Base-by-base conservation (phyloP, 2,113 vertebrate species). In the Xiphophorus couchianus region DNA sequence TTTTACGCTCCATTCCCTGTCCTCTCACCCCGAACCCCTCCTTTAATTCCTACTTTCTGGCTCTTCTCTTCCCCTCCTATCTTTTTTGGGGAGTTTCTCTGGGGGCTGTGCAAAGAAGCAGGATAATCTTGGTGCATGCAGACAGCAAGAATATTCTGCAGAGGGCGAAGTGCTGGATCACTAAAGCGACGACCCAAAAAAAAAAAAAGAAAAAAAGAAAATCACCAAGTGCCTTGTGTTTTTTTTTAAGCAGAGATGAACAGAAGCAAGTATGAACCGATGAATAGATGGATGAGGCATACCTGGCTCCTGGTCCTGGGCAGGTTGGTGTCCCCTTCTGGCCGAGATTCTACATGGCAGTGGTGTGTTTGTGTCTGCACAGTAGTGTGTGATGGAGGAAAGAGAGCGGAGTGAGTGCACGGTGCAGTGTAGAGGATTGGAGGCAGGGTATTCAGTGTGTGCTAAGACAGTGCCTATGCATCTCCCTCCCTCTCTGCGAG, bases 71-170 rank as follows among this genome's bases (percentile, higher is more conserved):
- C 35, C 73, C 33, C 77, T 61, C 54, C 66, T 72, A 39, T 82
- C 67, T 76, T 54, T 69, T 67, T 77, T 60, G 62, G 75, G 51
- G 51, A 10, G 2, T 65, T 68, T 88, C 83, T 90, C 83, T 79
- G 62, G 85, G 84, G 86, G 85, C 87, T 54, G 87, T 83, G 88
- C 86, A 89, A 90, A 90, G 77, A 79, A 84, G 84, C 73, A 37
- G 78, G 88, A 89, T 90, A 86, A 90, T 91, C 89, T 87, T 86
- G 86, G 76, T 82, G 86, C 89, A 93, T 88, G 86, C 86, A 90
- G 86, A 33, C 82, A 70, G 82, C 76, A 35, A 66, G 83, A 79
- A 81, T 82, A 71, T 76, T 88, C 84, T 88, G 84, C 85, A 86
- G 87, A 80, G 80, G 76, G 31, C 28, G 86, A 80, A 69, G 51